Evolutionary conservation across 2,888 invertebrate species (phyloP).

Genomic region (Myopa tessellatipennis): DNA sequence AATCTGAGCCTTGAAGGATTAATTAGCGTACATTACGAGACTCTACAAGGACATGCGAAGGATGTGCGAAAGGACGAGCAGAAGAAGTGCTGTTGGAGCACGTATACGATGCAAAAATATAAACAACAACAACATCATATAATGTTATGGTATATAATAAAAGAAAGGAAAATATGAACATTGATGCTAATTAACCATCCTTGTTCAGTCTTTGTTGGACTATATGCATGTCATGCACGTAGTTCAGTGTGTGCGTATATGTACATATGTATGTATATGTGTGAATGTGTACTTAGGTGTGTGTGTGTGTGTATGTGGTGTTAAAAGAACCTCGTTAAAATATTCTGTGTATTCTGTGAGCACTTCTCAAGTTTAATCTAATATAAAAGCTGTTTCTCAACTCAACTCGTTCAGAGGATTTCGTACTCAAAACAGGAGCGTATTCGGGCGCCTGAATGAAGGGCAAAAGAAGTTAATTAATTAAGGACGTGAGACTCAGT

Average conservation of each 20-base stretch:
- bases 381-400: background rate
- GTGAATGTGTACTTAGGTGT: conserved; percentile 37
- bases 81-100: background rate
- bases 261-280: conserved; percentile 32
- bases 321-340: background rate
- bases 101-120: background rate
- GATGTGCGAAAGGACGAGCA: background rate
- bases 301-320: conserved; percentile 41
- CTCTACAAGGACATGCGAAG: conserved; percentile 50
- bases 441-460: background rate
- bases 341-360: conserved; percentile 14
- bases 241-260: background rate
- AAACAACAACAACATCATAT: background rate
- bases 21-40: conserved; percentile 68
- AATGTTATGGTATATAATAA: conserved; percentile 20
- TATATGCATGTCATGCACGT: background rate
- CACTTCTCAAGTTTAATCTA: conserved; percentile 8
- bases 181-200: conserved; percentile 64
- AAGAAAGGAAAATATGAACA: conserved; percentile 52
- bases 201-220: conserved; percentile 55
- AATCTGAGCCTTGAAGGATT: conserved; percentile 68
- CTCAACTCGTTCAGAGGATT: too few species aligned
- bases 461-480: too few species aligned
- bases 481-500: too few species aligned
- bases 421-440: background rate